phyloP scores from a whole-genome alignment of 2,888 invertebrate species.

The Resseliella maxima region DNA sequence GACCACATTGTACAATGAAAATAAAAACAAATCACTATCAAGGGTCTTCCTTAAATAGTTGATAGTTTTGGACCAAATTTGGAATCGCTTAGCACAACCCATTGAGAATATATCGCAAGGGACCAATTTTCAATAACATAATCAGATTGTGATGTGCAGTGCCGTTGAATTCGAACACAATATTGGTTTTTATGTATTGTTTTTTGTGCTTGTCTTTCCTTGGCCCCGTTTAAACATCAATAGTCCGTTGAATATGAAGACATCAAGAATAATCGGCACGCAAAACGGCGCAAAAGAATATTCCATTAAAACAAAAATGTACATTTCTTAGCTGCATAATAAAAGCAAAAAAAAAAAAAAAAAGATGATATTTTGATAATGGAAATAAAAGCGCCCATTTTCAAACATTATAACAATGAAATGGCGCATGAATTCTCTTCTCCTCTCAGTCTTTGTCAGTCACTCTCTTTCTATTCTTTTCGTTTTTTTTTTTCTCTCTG shows the following conservation, averaged over 20 bases:
- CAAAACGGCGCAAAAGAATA: no score
- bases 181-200: neutral
- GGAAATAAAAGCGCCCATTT: neutral
- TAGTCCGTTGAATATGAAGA: neutral
- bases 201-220: no score
- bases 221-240: neutral
- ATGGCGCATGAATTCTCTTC: neutral
- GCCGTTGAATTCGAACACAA: neutral
- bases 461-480: no score
- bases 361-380: neutral
- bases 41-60: no score
- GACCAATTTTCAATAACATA: neutral
- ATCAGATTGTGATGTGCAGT: neutral
- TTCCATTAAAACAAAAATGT: neutral
- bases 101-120: neutral
- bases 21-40: neutral
- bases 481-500: no score
- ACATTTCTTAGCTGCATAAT: neutral
- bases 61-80: neutral
- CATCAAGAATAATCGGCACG: constrained; percentile 12
- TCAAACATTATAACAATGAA: neutral
- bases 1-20: no score
- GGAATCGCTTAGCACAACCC: neutral
- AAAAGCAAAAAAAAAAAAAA: neutral
- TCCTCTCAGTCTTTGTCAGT: no score